These are phyloP conservation scores for Limnephilus marmoratus DNA, from an alignment of 2,888 invertebrate species.

Conservation along the genomic window DNA sequence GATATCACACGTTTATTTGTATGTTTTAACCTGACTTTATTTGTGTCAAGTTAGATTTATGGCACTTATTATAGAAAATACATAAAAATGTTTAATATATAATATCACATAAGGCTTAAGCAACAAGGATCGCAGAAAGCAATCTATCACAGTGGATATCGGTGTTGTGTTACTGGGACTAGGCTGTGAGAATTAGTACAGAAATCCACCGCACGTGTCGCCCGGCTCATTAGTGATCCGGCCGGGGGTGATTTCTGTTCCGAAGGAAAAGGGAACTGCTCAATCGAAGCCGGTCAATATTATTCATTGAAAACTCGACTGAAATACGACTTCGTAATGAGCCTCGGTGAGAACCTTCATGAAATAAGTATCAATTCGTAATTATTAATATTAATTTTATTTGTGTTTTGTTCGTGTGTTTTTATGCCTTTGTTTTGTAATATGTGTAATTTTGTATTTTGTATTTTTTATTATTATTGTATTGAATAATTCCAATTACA, in stretches of 20 bases:
- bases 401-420: too few relatives aligned
- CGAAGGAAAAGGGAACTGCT: neutral
- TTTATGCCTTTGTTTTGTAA: too few relatives aligned
- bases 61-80: constrained; percentile 16
- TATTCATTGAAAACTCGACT: neutral
- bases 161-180: constrained; percentile 31
- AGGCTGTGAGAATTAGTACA: constrained; percentile 28
- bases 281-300: neutral
- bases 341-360: neutral
- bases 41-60: constrained; percentile 7
- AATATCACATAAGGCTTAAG: constrained; percentile 8
- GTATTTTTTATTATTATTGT: too few relatives aligned
- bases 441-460: too few relatives aligned
- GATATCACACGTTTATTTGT: neutral
- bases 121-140: constrained; percentile 16
- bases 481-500: too few relatives aligned
- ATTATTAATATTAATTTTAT: too few relatives aligned
- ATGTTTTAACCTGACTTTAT: constrained; percentile 5
- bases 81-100: constrained; percentile 12
- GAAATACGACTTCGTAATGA: neutral
- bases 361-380: neutral
- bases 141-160: constrained; percentile 48
- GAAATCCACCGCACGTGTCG: constrained; percentile 53
- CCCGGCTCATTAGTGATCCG: constrained; percentile 41
- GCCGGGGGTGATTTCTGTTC: constrained; percentile 7